Conservation (phyloP, 2,888 invertebrate species). For the Cordilura impudica region DNA sequence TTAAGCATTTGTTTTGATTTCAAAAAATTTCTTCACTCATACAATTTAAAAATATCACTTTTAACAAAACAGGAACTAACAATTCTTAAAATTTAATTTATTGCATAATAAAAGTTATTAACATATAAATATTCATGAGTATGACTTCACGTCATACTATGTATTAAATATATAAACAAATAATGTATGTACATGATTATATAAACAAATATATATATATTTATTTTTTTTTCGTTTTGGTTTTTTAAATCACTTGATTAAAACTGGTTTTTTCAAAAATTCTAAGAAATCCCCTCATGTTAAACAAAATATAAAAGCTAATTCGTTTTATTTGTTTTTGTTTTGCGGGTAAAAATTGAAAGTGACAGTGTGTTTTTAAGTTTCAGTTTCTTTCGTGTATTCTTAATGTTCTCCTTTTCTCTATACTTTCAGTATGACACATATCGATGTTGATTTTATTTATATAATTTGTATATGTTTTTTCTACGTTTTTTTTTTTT, state of each 20-base stretch:
- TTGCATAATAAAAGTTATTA: background rate
- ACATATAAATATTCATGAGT: background rate
- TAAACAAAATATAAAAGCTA: background rate
- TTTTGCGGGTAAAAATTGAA: conserved; percentile 5
- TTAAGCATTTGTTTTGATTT: too few relatives aligned
- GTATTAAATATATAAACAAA: background rate
- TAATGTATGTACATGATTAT: too few relatives aligned
- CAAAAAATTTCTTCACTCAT: too few relatives aligned
- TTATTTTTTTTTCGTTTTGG: too few relatives aligned
- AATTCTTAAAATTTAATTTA: background rate
- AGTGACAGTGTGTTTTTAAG: conserved; percentile 2
- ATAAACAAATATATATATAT: too few relatives aligned
- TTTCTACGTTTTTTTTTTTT: conserved; percentile 2
- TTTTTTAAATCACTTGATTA: conserved; percentile 23
- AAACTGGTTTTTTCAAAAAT: conserved; percentile 46
- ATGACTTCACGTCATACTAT: background rate
- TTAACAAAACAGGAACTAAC: background rate
- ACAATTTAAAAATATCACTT: too few relatives aligned
- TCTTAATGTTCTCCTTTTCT: background rate
- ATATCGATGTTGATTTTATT: conserved; percentile 44
- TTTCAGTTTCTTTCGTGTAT: background rate
- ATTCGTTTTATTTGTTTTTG: background rate
- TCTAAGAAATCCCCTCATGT: conserved; percentile 38
- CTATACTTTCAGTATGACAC: conserved; percentile 38
- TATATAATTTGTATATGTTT: background rate